Evolutionary conservation across 2,888 invertebrate species (phyloP), one percentile per base, ranked within the genome.

Genomic region (Bhutanitis thaidina): DNA sequence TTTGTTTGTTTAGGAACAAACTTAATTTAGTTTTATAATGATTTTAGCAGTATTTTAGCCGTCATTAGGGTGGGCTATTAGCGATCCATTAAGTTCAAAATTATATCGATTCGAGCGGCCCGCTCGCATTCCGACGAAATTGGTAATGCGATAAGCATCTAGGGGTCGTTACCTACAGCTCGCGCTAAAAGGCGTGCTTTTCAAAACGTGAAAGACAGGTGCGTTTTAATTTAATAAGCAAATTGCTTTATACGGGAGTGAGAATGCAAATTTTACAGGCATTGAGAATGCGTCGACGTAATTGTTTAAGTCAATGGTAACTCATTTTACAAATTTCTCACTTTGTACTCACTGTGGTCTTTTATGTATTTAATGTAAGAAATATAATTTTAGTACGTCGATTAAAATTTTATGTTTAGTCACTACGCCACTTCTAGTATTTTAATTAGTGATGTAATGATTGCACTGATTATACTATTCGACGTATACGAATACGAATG

Each of bases 61-160:
- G 56, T 54, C 61, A 67, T 62, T 59, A 55, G 65, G 62, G 73
- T 74, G 65, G 62, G 74, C 74, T 83, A 82, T 83, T 81, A 80
- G 71, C 67, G 67, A 54, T 71, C 71, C 80, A 80, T 81, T 83
- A 80, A 65, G 69, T 59, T 65, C 64, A 71, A 74, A 74, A 75
- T 74, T 75, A 75, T 75, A 80, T 80, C 73, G 78, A 74, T 69
- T 62, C 65, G 57, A 64, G 66, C 7, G 40, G 36, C 8, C 41
- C 67, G 74, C 71, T 77, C 74, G 71, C 83, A 84, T 86, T 85
- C 86, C 86, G 71, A 80, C 80, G 74, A 85, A 86, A 86, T 86
- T 84, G 80, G 78, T 86, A 75, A 84, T 77, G 71, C 77, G 84
- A 84, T 83, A 81, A 82, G 65, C 69, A 84, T 86, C 84, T 70